Evolutionary conservation across 1,140 invertebrate genomes (phyloP).

Genomic region (Achatina immaculata): DNA sequence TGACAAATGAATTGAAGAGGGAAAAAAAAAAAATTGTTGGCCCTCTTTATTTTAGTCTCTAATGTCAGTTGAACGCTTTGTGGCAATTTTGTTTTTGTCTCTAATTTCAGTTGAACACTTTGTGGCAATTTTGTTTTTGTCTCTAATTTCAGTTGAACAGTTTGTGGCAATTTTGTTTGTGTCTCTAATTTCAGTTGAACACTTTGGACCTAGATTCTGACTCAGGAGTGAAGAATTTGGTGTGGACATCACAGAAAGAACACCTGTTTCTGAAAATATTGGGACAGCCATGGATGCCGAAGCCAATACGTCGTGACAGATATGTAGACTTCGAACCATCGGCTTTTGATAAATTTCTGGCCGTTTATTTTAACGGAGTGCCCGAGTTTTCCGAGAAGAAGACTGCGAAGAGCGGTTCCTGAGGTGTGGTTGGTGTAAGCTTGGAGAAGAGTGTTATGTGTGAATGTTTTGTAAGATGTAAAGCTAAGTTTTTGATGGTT

Average conservation of each 20-base stretch:
- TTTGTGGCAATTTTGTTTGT: too few relatives aligned
- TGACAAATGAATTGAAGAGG: too few relatives aligned
- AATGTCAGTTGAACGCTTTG: too few relatives aligned
- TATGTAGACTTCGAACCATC: conserved; percentile 82
- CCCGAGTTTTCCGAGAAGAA: conserved; percentile 15
- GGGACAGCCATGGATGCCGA: conserved; percentile 58
- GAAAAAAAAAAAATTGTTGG: too few relatives aligned
- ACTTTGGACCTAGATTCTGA: conserved; percentile 79
- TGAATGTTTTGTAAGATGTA: too few relatives aligned
- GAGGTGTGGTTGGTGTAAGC: neutral
- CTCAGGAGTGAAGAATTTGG: conserved; percentile 81
- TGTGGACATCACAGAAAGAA: conserved; percentile 79
- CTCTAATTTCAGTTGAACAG: too few relatives aligned
- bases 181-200: conserved; percentile 80
- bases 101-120: conserved; percentile 81
- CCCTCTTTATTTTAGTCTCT: too few relatives aligned
- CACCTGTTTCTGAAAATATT: conserved; percentile 76
- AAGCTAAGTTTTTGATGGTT: too few relatives aligned
- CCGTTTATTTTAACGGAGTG: conserved; percentile 80
- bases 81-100: too few relatives aligned
- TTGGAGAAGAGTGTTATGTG: neutral
- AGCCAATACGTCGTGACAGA: conserved; percentile 75
- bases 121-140: too few relatives aligned
- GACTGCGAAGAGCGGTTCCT: neutral
- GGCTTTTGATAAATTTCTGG: conserved; percentile 82